A percentile compares a stretch with the other conserved stretches of the same genome.
phyloP scores from a whole-genome alignment of 2,888 invertebrate species.

The Brachypterus glaber region DNA sequence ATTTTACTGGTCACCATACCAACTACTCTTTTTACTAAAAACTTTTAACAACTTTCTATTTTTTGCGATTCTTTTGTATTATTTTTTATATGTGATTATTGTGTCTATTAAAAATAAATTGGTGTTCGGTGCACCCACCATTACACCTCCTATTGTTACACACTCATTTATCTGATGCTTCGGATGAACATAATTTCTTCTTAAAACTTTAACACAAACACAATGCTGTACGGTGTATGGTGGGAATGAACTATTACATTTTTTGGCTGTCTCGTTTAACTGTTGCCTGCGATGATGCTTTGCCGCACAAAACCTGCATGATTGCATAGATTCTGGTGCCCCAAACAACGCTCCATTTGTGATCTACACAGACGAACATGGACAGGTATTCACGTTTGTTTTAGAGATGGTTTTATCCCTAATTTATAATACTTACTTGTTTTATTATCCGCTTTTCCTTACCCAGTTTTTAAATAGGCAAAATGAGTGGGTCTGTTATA shows the following conservation, averaged over 20 bases:
- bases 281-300: constrained; percentile 41
- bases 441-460: too few species aligned
- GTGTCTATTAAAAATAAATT: too few species aligned
- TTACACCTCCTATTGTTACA: constrained; percentile 13
- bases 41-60: too few species aligned
- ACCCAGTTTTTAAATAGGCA: too few species aligned
- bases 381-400: constrained; percentile 70
- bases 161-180: too few species aligned
- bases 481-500: too few species aligned
- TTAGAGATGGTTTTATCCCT: constrained; percentile 25
- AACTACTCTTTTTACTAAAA: too few species aligned
- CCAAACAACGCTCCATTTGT: constrained; percentile 87
- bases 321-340: constrained; percentile 52
- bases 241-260: constrained; percentile 30
- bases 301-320: constrained; percentile 46
- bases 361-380: constrained; percentile 91
- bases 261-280: constrained; percentile 8
- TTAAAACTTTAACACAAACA: too few species aligned
- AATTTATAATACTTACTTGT: too few species aligned
- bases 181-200: too few species aligned
- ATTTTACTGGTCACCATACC: constrained; percentile 30
- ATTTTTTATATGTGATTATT: too few species aligned
- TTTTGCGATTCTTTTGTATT: too few species aligned
- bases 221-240: constrained; percentile 34
- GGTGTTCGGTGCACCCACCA: constrained; percentile 17